A percentile compares a stretch with the other conserved stretches of the same genome.
Conservation (phyloP, 1,140 invertebrate species). For the Zaprionus ghesquierei region DNA sequence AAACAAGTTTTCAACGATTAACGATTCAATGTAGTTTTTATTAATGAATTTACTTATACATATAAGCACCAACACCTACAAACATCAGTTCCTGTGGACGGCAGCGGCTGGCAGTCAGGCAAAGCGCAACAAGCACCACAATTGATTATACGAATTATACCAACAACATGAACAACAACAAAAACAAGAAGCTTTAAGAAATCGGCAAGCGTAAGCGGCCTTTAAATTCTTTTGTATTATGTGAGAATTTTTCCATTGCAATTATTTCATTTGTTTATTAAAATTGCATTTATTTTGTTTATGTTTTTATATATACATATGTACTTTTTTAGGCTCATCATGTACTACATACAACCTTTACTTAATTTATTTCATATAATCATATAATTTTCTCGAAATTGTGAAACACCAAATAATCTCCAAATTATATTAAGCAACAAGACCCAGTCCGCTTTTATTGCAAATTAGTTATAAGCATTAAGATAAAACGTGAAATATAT, state of each 20-base stretch:
- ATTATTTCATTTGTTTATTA: constrained; percentile 28
- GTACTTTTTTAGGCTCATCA: constrained; percentile 49
- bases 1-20: constrained; percentile 48
- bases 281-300: constrained; percentile 65
- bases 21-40: constrained; percentile 55
- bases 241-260: constrained; percentile 48
- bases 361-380: constrained; percentile 61
- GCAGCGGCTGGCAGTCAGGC: constrained; percentile 29
- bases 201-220: constrained; percentile 33
- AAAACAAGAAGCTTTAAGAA: constrained; percentile 66
- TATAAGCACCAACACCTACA: constrained; percentile 52
- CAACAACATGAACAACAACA: constrained; percentile 18
- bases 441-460: constrained; percentile 53
- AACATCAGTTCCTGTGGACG: constrained; percentile 66
- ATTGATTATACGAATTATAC: constrained; percentile 25
- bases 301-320: too few species aligned
- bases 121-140: constrained; percentile 35
- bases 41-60: constrained; percentile 21
- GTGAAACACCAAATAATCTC: constrained; percentile 43
- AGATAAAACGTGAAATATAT: constrained; percentile 16
- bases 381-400: constrained; percentile 35
- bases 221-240: constrained; percentile 59
- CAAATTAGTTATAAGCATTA: constrained; percentile 55
- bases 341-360: constrained; percentile 16
- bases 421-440: constrained; percentile 33